phyloP scores from a whole-genome alignment of 2,888 invertebrate species.

The Atethmia centrago region DNA sequence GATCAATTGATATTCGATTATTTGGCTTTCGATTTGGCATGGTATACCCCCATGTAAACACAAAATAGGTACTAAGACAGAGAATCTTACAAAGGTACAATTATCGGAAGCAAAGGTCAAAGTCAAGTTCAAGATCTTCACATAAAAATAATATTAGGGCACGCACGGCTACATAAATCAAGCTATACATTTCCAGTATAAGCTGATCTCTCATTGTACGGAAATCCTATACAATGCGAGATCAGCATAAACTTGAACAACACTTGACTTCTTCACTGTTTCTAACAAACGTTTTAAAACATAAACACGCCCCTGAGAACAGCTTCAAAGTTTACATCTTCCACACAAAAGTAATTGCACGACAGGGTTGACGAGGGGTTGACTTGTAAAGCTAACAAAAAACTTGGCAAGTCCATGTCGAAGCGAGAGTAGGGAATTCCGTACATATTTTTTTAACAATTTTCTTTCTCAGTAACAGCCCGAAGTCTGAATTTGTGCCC shows the following conservation, averaged over 20 bases:
- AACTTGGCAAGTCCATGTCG: neutral
- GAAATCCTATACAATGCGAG: no score
- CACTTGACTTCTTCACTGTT: no score
- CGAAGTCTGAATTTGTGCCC: no score
- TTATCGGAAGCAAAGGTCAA: neutral
- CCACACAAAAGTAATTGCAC: conserved; percentile 33
- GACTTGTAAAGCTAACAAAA: conserved; percentile 9
- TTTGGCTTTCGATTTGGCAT: no score
- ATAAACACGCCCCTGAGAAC: conserved; percentile 6
- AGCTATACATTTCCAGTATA: no score
- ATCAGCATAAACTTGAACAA: no score
- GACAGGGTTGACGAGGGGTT: conserved; percentile 14
- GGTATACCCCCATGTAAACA: no score
- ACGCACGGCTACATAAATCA: no score
- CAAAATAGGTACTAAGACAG: no score
- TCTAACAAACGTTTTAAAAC: neutral
- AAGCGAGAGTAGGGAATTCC: neutral
- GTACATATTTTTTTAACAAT: neutral
- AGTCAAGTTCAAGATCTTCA: neutral
- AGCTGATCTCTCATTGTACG: no score
- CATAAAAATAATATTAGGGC: neutral
- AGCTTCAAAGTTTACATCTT: neutral
- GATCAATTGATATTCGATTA: no score
- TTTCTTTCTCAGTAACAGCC: no score
- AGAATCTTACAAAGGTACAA: neutral